phyloP scores from a whole-genome alignment of 2,113 vertebrate genomes.

The Triplophysa tibetana region DNA sequence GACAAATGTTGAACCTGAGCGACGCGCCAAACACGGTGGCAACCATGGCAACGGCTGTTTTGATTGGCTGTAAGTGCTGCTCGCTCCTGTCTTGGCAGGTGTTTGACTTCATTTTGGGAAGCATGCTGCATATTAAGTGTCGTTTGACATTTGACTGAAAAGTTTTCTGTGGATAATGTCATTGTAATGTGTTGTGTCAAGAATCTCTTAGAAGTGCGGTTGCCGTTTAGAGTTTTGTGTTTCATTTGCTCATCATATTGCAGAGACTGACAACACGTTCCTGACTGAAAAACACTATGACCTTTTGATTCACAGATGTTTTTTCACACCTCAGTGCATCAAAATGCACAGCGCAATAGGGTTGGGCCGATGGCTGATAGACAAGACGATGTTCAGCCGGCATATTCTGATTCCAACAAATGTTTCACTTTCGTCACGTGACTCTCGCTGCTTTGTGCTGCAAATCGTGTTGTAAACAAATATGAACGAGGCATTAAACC shows the following conservation, averaged over 20 bases:
- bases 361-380: too few relatives aligned
- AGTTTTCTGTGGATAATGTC: constrained; percentile 64
- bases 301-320: too few relatives aligned
- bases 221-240: constrained; percentile 35
- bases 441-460: too few relatives aligned
- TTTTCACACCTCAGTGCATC: too few relatives aligned
- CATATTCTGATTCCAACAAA: too few relatives aligned
- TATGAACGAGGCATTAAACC: too few relatives aligned
- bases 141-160: constrained; percentile 69
- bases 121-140: constrained; percentile 69
- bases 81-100: constrained; percentile 68
- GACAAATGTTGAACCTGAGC: constrained; percentile 89
- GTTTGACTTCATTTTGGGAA: constrained; percentile 64
- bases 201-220: constrained; percentile 46
- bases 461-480: too few relatives aligned
- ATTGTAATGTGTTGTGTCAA: constrained; percentile 44
- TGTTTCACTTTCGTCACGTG: too few relatives aligned
- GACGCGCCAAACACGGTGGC: constrained; percentile 90
- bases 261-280: not conserved
- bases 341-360: too few relatives aligned
- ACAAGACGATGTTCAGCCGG: too few relatives aligned
- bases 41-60: constrained; percentile 92
- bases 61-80: constrained; percentile 93
- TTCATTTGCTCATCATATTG: not conserved
- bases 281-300: too few relatives aligned